These are phyloP conservation scores for Platanista minor DNA, from an alignment of 2,113 vertebrate genomes.

Conservation along the genomic window DNA sequence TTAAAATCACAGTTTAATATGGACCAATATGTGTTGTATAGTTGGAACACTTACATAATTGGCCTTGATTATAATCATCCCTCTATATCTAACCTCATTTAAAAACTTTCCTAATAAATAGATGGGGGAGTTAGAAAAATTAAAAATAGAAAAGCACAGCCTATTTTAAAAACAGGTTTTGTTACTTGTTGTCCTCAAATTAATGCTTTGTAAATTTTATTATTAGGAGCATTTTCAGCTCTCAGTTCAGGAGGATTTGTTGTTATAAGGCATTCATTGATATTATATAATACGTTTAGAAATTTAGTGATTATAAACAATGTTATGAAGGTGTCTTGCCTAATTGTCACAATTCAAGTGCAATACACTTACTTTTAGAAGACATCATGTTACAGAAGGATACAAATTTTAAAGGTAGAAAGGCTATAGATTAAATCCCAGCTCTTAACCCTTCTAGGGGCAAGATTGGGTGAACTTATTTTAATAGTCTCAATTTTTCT, in stretches of 20 bases:
- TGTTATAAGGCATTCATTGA: neutral
- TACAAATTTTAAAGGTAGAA: neutral
- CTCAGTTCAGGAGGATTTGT: neutral
- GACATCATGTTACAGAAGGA: neutral
- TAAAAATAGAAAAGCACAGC: neutral
- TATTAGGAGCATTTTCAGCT: neutral
- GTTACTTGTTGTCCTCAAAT: neutral
- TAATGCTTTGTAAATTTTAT: neutral
- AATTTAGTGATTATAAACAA: neutral
- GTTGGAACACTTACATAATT: neutral
- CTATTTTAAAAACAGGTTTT: neutral
- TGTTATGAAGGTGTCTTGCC: neutral
- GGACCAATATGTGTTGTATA: neutral
- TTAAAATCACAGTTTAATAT: slow-evolving; percentile 43
- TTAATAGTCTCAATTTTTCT: neutral
- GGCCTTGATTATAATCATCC: slow-evolving; percentile 14
- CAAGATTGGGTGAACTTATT: neutral
- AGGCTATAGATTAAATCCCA: neutral
- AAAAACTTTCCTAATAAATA: neutral
- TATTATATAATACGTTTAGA: neutral
- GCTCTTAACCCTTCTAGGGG: neutral
- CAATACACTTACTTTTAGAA: neutral
- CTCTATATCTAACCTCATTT: neutral
- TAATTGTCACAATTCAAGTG: neutral
- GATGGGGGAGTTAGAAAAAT: neutral